phyloP scores from a whole-genome alignment of 1,140 invertebrate species.

The Mamestra configurata region DNA sequence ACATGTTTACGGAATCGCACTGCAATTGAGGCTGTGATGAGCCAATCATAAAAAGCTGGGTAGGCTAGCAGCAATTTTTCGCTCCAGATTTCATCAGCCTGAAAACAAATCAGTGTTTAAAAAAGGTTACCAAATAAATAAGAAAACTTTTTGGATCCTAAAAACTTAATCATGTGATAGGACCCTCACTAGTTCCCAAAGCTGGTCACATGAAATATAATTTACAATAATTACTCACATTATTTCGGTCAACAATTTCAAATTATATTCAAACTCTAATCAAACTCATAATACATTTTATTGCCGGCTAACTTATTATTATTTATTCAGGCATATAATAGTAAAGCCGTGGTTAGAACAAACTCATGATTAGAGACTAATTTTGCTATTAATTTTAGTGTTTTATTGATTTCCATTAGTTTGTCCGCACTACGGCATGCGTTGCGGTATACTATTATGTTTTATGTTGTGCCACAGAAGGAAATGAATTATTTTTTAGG shows the following conservation, averaged over 20 bases:
- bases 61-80: no score
- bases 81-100: no score
- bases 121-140: not conserved
- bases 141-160: not conserved
- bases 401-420: slow-evolving; percentile 2
- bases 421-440: not conserved
- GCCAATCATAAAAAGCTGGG: no score
- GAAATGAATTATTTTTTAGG: no score
- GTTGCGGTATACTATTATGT: not conserved
- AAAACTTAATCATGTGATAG: not conserved
- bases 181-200: no score
- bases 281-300: not conserved
- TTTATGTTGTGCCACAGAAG: not conserved
- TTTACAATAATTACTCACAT: not conserved
- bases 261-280: slow-evolving; percentile 1
- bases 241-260: slow-evolving; percentile 3
- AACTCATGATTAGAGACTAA: slow-evolving; percentile 4
- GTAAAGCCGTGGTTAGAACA: not conserved
- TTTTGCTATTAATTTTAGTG: not conserved
- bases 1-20: no score
- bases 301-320: not conserved
- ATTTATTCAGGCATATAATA: slow-evolving; percentile 3
- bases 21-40: no score
- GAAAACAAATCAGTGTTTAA: no score
- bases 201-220: not conserved